A percentile compares a stretch with the other conserved stretches of the same genome.
Evolutionary conservation across 2,888 invertebrate genomes (phyloP).

Genomic region (Frankliniella fusca): DNA sequence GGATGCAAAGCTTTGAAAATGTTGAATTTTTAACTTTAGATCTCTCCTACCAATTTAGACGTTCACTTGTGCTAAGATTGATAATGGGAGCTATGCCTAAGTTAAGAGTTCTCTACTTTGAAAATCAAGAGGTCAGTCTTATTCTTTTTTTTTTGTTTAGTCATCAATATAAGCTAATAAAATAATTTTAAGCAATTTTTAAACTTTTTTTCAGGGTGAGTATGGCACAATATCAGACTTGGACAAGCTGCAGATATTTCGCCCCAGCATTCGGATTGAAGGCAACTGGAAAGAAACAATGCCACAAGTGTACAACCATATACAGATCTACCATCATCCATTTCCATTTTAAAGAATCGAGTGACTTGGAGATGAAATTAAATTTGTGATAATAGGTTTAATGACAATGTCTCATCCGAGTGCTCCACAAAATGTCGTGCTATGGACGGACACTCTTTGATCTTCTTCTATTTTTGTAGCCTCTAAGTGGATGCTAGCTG

Average conservation of each 20-base stretch:
- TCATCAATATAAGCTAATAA: neutral
- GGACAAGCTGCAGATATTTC: neutral
- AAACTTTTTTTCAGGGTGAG: neutral
- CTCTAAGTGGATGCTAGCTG: too few relatives aligned
- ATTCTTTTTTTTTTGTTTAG: neutral
- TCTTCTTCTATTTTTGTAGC: too few relatives aligned
- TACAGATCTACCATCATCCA: neutral
- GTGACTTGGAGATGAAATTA: neutral
- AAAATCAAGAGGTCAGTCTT: neutral
- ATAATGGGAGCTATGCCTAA: neutral
- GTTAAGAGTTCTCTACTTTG: neutral
- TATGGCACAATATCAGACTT: neutral
- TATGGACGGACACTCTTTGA: too few relatives aligned
- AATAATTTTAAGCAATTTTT: neutral
- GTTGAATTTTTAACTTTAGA: neutral
- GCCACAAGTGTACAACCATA: neutral
- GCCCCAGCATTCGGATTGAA: neutral
- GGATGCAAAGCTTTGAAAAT: neutral
- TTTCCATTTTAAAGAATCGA: neutral
- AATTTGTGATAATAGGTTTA: conserved; percentile 9
- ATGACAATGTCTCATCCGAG: neutral
- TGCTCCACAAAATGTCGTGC: too few relatives aligned
- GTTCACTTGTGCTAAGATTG: neutral
- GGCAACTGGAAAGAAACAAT: conserved; percentile 3
- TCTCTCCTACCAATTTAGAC: neutral